Base-by-base conservation (phyloP, 2,797 vertebrate genomes). In the Enteromius argenteus region DNA sequence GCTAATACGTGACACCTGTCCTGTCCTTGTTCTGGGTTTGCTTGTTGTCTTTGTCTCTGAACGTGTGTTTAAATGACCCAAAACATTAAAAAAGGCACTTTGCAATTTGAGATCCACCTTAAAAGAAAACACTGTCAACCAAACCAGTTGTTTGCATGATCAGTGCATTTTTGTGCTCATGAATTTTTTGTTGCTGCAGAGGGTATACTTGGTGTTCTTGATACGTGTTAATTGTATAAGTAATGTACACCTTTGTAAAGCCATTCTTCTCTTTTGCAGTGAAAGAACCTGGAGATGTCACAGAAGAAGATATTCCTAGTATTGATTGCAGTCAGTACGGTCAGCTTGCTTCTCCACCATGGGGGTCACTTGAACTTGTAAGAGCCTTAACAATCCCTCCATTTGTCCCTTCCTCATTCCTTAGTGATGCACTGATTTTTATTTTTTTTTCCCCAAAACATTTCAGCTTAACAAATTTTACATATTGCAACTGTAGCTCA, bases 271-370 rank as follows among this genome's bases (percentile, higher is more conserved):
- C 85, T 79, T 67, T 72, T 88, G 93, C n/a, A n/a, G 75, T 80
- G 66, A 82, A 77, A 86, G 37, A 39, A 39, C 66, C 86, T 85
- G 72, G 81, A 23, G 74, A 95, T 96, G 95, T 95, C 91, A 84
- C 94, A 93, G 90, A 96, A 96, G 93, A 97, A 96, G 92, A 89
- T 95, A 39, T 94, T 97, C 82, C 92, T 97, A 85, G 83, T 94
- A 80, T 86, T 97, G 35, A 75, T 96, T 42, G 94, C 93, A 39
- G 90, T 96, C 91, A 95, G 95, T 85, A 95, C 94, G 0, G 83
- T 95, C 86, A 97, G 96, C 87, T 92, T 97, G 13, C 91, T 97
- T 88, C 91, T 97, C 88, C 96, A 95, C 91, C 94, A 94, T 51
- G 94, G 95, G 3, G 92, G 94, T 21, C 95, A 95, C 88, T 92